Evolutionary conservation across 1,140 invertebrate genomes (phyloP).

Genomic region (Atta texana): DNA sequence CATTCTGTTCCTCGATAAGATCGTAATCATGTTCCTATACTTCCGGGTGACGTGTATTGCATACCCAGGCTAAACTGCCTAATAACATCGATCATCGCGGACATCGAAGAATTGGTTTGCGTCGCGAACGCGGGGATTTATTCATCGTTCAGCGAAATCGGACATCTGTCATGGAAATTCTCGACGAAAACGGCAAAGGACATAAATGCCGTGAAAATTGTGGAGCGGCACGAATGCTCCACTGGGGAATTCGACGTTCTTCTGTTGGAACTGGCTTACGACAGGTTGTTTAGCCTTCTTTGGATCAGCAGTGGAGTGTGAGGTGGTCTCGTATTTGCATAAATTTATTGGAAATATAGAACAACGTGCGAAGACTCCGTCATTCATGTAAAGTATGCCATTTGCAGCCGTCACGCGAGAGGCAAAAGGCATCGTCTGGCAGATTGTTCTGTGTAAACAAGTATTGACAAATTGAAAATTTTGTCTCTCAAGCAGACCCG

Average conservation of each 20-base stretch:
- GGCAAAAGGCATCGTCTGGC: background rate
- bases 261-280: conserved; percentile 78
- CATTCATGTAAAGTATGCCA: conserved; percentile 33
- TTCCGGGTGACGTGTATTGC: conserved; percentile 16
- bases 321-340: conserved; percentile 45
- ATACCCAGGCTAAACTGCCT: conserved; percentile 73
- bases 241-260: conserved; percentile 77
- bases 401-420: conserved; percentile 40
- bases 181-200: conserved; percentile 70
- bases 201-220: conserved; percentile 74
- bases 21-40: conserved; percentile 45
- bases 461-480: conserved; percentile 29
- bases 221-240: conserved; percentile 69
- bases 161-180: conserved; percentile 75
- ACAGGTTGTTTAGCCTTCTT: conserved; percentile 74
- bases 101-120: conserved; percentile 69
- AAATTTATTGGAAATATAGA: conserved; percentile 52
- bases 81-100: conserved; percentile 71
- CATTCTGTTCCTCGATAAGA: conserved; percentile 47
- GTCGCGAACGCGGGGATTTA: conserved; percentile 71
- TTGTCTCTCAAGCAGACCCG: background rate
- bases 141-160: conserved; percentile 59
- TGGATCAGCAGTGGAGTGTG: background rate
- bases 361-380: conserved; percentile 15
- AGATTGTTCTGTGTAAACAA: conserved; percentile 17